Evolutionary conservation across 92 coral and sea anemone genomes (phyloP), one percentile per base, ranked within the genome.

Genomic region (Virgularia gustaviana): DNA sequence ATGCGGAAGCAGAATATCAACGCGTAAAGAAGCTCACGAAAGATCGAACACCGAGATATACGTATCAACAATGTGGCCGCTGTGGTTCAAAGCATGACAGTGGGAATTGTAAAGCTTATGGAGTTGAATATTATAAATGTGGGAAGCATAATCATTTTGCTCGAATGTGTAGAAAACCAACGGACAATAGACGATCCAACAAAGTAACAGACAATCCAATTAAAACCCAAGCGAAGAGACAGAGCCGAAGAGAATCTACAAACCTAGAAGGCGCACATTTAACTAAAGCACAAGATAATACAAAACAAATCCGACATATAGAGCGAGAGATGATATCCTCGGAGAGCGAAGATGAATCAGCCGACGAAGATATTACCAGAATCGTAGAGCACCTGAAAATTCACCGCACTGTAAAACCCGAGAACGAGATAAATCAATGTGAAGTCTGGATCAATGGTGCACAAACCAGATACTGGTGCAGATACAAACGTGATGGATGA

Each of bases 81-180:
- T 62, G 81, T 57, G 76, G 81, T 6, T 49, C 80, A 35, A 74
- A 63, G 36, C 85, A 80, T 34, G 85, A 37, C 37, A 28, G 24
- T 38, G 22, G 81, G 28, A 36, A 80, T 22, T 80, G 85, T 75
- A 35, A 25, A 36, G 85, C n/a, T n/a, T n/a, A n/a, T n/a, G n/a
- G n/a, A n/a, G n/a, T n/a, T n/a, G n/a, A n/a, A n/a, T n/a, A n/a
- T n/a, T n/a, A n/a, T n/a, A n/a, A n/a, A n/a, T n/a, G n/a, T n/a
- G n/a, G n/a, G n/a, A n/a, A n/a, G n/a, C n/a, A n/a, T n/a, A n/a
- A n/a, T n/a, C n/a, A n/a, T n/a, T n/a, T n/a, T n/a, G n/a, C n/a
- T n/a, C n/a, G n/a, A n/a, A n/a, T n/a, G n/a, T n/a, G n/a, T n/a
- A n/a, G n/a, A n/a, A n/a, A n/a, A n/a, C n/a, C n/a, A 79, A 6